A percentile compares a stretch with the other conserved stretches of the same genome.
These are phyloP conservation scores for Drosophila monieri DNA, from an alignment of 2,888 invertebrate genomes.

Conservation along the genomic window DNA sequence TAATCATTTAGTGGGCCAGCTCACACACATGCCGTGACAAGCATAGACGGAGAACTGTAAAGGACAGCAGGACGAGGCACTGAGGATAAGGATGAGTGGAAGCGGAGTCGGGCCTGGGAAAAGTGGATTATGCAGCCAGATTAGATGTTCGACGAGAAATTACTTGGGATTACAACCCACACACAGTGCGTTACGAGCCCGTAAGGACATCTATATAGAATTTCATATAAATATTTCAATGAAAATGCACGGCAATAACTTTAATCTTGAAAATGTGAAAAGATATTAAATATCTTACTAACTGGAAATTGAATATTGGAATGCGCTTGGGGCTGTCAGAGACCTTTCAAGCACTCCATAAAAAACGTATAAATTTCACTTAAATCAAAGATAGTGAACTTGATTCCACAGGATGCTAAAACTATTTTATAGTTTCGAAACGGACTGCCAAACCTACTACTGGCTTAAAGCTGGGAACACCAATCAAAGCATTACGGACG, in stretches of 20 bases:
- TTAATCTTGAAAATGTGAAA: too few relatives aligned
- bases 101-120: constrained; percentile 2
- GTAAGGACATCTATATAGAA: not conserved
- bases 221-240: not conserved
- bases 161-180: constrained; percentile 29
- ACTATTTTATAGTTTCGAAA: constrained; percentile 22
- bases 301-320: too few relatives aligned
- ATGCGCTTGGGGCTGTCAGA: too few relatives aligned
- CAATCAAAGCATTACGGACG: constrained; percentile 38
- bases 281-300: too few relatives aligned
- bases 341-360: not conserved
- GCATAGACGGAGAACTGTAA: constrained; percentile 4
- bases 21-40: constrained; percentile 48
- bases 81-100: not conserved
- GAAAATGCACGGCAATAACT: too few relatives aligned
- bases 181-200: constrained; percentile 5
- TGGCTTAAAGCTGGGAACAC: constrained; percentile 6
- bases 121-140: constrained; percentile 64
- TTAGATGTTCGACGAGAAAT: constrained; percentile 41
- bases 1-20: constrained; percentile 59
- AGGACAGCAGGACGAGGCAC: constrained; percentile 3
- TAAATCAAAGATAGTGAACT: not conserved
- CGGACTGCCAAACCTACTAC: constrained; percentile 1
- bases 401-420: constrained; percentile 2
- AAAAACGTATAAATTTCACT: not conserved